A percentile compares a stretch with the other conserved stretches of the same genome.
Conservation (phyloP, 2,888 invertebrate genomes). For the Hofmannophila pseudospretella region DNA sequence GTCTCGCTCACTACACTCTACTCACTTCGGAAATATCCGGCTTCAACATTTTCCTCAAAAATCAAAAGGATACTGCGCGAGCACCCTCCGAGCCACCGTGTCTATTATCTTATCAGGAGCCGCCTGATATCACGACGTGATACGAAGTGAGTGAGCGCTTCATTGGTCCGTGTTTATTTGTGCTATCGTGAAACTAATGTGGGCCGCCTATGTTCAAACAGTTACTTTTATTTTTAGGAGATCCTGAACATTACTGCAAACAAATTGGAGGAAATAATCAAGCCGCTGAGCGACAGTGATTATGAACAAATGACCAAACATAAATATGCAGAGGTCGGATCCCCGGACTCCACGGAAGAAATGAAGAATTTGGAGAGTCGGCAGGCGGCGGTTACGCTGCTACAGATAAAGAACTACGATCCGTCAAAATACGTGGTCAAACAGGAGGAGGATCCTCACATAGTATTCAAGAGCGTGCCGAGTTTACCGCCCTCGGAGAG, state of each 20-base stretch:
- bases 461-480: conserved; percentile 78
- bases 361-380: conserved; percentile 74
- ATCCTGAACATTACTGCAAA: conserved; percentile 76
- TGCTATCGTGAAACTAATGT: conserved; percentile 55
- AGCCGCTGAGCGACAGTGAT: conserved; percentile 58
- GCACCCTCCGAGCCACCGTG: conserved; percentile 48
- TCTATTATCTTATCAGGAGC: conserved; percentile 66
- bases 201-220: conserved; percentile 44
- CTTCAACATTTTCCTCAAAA: conserved; percentile 59
- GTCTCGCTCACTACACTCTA: conserved; percentile 43
- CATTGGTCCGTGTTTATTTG: conserved; percentile 59
- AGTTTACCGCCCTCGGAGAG: conserved; percentile 75
- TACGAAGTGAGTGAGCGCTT: conserved; percentile 49
- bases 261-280: conserved; percentile 78
- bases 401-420: conserved; percentile 74
- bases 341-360: conserved; percentile 72
- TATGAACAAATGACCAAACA: conserved; percentile 51
- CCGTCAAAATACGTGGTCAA: conserved; percentile 67
- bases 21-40: conserved; percentile 51
- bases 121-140: conserved; percentile 55
- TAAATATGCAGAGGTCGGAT: conserved; percentile 64
- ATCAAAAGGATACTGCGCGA: conserved; percentile 53
- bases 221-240: conserved; percentile 71
- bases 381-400: conserved; percentile 70
- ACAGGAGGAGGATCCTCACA: conserved; percentile 70